These are phyloP conservation scores for Indicator indicator DNA, from an alignment of 2,113 vertebrate species.

Conservation along the genomic window DNA sequence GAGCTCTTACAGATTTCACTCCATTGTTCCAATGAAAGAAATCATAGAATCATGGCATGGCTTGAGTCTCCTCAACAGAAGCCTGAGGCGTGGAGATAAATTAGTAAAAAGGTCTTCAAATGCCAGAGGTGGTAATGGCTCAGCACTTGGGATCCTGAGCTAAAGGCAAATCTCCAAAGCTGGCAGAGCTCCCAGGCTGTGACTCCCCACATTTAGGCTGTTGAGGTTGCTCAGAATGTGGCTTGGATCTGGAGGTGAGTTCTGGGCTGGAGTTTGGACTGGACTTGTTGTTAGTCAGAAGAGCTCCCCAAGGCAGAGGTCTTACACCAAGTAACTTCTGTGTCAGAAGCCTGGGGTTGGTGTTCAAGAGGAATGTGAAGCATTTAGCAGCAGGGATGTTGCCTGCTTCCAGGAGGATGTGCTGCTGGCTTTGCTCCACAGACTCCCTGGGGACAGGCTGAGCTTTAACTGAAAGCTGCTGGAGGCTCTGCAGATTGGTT, in stretches of 20 bases:
- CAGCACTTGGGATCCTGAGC: not conserved
- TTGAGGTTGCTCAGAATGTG: not conserved
- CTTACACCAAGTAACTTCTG: not conserved
- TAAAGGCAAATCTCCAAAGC: not conserved
- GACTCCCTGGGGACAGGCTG: not conserved
- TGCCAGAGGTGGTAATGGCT: not conserved
- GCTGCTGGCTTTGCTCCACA: not conserved
- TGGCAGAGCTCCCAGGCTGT: not conserved
- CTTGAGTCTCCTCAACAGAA: not conserved
- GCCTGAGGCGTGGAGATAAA: not conserved
- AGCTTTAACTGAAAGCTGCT: not conserved
- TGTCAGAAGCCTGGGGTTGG: not conserved
- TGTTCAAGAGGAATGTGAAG: not conserved
- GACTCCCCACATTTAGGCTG: not conserved
- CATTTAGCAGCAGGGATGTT: slow-evolving; percentile 8
- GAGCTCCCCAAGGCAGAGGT: not conserved
- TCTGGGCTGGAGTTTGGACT: not conserved
- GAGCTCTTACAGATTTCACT: slow-evolving; percentile 41
- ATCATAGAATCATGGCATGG: not conserved
- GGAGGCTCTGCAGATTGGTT: not conserved
- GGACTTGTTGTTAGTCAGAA: not conserved
- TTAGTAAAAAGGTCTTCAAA: not conserved
- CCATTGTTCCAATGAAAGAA: slow-evolving; percentile 55
- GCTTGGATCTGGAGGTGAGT: not conserved
- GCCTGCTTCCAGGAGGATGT: slow-evolving; percentile 41